Evolutionary conservation across 2,888 invertebrate genomes (phyloP), one percentile per base, ranked within the genome.

Genomic region (Zygaena filipendulae): DNA sequence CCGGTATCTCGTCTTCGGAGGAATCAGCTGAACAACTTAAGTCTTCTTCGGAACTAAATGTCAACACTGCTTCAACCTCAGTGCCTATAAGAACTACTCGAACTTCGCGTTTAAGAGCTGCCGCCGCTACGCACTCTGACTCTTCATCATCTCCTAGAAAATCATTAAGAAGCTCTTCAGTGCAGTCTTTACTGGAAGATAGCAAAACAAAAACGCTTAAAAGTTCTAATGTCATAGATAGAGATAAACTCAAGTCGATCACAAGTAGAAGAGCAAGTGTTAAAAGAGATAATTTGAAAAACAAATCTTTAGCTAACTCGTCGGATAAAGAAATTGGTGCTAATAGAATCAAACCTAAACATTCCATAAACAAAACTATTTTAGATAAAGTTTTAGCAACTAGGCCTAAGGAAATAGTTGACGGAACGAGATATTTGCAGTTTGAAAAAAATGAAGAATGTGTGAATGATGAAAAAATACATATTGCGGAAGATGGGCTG

Each of bases 31-130:
- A 53, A 34, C 59, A 68, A 40, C 59, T 70, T 14, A 74, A 77
- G 58, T 75, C 77, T 55, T 70, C 77, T 48, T 79, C 79, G 30
- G 79, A 77, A 48, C 53, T 77, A 28, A 72, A 75, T 36, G 59
- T 77, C 33, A 71, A 67, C 35, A 59, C 66, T 40, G 64, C 69
- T 47, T 63, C 72, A 32, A 67, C 70, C 39, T 69, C 77, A 50
- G 68, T 75, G 58, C 70, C 79, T 58, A 87, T 89, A 47, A 82
- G 89, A 62, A 85, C 87, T 43, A 90, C 89, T 30, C 82, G 87
- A 54, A 82, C 90, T 16, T 89, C 89, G 39, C 83, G 88, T 42
- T 74, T 90, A 36, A 81, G 90, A 61, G 87, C 87, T 33, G 86
- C 87, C 32, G 86, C 86, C 19, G 58, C 77, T 31, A 57, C 55